Evolutionary conservation across 2,888 invertebrate species (phyloP), one percentile per base, ranked within the genome.

Genomic region (Mongoloraphidia duomilia): DNA sequence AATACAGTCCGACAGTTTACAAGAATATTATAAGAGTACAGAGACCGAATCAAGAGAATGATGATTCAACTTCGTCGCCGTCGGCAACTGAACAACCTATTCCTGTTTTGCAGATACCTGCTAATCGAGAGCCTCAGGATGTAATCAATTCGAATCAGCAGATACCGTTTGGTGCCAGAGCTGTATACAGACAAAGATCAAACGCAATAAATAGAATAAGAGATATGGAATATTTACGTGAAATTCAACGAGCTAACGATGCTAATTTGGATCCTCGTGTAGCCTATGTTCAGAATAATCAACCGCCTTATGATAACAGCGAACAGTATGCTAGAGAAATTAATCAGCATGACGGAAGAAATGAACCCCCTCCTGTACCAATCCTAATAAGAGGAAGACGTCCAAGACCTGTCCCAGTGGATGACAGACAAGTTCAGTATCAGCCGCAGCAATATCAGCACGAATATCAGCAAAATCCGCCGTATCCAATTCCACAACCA

Each of bases 101-200:
- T 50, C 74, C 76, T 47, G 69, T 75, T 1, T 66, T 75, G 34
- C 76, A 77, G 57, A 73, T 76, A 47, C 75, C 74, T 45, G 60
- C 65, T 9, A 66, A 66, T n/a, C 63, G 69, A 49, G 46, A 47
- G 38, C 50, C 34, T 3, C 59, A 61, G 2, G 66, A 70, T 13
- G 71, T 68, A 13, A 54, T 53, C 61, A 69, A 65, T 45, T 49
- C 65, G 9, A 69, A 70, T 47, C 68, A 72, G 47, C 67, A 69
- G 50, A 68, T 68, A 2, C 63, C 71, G 44, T 69, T 71, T 49
- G 63, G 64, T 54, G 44, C 36, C 11, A 61, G 69, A 49, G 69
- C 67, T 8, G 54, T 60, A 46, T 46, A 49, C 34, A 14, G 34
- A 69, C 50, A 72, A 71, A 57, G 62, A n/a, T 10, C 13, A 43